These are phyloP conservation scores for Tokudaia muenninki DNA, from an alignment of 2,797 vertebrate genomes.

Conservation along the genomic window DNA sequence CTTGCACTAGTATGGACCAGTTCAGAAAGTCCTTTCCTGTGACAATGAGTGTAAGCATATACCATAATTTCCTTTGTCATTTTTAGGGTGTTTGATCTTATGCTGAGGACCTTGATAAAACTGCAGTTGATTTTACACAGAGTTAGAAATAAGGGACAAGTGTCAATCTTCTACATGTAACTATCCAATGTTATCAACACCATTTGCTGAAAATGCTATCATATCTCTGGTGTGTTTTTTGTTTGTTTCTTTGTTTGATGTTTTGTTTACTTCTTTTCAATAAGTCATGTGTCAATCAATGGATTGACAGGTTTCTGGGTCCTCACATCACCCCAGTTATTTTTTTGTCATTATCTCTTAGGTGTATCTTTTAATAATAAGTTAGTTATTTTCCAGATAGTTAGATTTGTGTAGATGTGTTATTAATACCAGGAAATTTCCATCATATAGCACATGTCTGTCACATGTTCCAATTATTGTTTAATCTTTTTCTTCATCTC, in stretches of 20 bases:
- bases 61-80: background rate
- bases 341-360: background rate
- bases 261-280: background rate
- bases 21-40: background rate
- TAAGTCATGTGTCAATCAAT: background rate
- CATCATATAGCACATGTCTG: background rate
- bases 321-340: background rate
- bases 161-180: no score
- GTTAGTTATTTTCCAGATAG: background rate
- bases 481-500: no score
- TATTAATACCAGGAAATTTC: background rate
- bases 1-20: no score
- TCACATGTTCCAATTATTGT: background rate
- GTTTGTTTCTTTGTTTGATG: no score
- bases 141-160: no score
- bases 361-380: background rate
- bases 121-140: background rate
- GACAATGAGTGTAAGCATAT: background rate
- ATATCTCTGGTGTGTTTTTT: no score
- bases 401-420: background rate
- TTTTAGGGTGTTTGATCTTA: background rate
- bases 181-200: no score
- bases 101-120: background rate
- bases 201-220: no score
- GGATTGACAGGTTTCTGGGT: background rate